Percentiles rank a stretch among this genome's conserved stretches.
Evolutionary conservation across 2,888 invertebrate species (phyloP).

Genomic region (Mesorhabditis spiculigera): DNA sequence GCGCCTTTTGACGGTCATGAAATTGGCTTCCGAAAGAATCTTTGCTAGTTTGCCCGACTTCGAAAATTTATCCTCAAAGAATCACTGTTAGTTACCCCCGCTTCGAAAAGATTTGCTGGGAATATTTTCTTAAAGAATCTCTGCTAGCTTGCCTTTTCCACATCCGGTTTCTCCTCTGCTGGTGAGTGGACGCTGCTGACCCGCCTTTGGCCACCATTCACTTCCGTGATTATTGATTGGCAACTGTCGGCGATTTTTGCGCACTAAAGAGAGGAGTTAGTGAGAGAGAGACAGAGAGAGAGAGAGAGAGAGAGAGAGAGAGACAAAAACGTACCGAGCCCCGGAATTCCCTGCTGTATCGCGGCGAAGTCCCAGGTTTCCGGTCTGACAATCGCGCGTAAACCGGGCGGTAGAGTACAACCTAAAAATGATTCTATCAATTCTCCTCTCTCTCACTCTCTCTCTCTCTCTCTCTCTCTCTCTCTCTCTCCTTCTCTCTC

Average conservation of each 20-base stretch:
- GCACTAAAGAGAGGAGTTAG: slow-evolving; percentile 23
- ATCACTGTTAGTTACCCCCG: no score
- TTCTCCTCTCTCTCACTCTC: not conserved
- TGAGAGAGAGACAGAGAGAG: not conserved
- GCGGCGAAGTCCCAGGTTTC: slow-evolving; percentile 27
- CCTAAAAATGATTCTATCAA: slow-evolving; percentile 13
- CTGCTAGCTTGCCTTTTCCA: no score
- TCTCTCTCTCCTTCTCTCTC: not conserved
- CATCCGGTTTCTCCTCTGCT: not conserved
- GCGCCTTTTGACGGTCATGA: no score
- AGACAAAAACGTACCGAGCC: slow-evolving; percentile 28
- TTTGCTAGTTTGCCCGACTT: no score
- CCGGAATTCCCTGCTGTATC: slow-evolving; percentile 27
- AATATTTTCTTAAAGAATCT: no score
- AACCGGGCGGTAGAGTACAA: slow-evolving; percentile 54
- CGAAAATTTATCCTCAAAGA: no score
- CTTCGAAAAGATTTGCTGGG: no score
- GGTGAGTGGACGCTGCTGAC: not conserved
- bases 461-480: no score
- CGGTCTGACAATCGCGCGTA: slow-evolving; percentile 41
- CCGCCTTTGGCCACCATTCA: slow-evolving; percentile 31
- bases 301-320: slow-evolving; percentile 1
- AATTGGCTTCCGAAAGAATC: no score
- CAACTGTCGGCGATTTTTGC: slow-evolving; percentile 31
- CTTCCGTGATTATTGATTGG: slow-evolving; percentile 37